Conservation (phyloP, 2,888 invertebrate genomes). For the Chymomyza amoena region DNA sequence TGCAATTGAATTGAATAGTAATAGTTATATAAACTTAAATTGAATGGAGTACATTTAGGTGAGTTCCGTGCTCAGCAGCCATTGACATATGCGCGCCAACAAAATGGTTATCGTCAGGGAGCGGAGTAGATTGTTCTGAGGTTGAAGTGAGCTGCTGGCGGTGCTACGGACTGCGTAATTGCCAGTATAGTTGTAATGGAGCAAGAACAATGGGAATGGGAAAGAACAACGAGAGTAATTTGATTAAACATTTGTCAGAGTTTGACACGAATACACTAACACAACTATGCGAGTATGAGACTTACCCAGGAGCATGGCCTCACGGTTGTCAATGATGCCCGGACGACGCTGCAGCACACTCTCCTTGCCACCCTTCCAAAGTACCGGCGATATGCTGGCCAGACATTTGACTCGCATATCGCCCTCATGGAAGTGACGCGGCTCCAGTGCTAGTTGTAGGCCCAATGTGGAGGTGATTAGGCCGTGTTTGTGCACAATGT, state of each 20-base stretch:
- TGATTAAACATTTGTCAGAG: slow-evolving; percentile 14
- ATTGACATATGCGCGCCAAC: slow-evolving; percentile 65
- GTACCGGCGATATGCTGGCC: slow-evolving; percentile 82
- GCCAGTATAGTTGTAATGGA: neutral
- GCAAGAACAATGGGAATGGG: neutral
- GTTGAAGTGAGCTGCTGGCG: slow-evolving; percentile 39
- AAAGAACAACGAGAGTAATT: slow-evolving; percentile 14
- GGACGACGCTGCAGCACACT: slow-evolving; percentile 81
- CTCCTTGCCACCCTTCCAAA: slow-evolving; percentile 82
- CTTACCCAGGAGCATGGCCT: slow-evolving; percentile 83
- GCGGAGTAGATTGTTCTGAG: slow-evolving; percentile 52
- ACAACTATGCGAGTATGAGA: slow-evolving; percentile 3
- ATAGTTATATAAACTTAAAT: neutral
- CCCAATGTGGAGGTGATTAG: slow-evolving; percentile 82
- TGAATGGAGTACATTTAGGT: slow-evolving; percentile 47
- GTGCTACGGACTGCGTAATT: slow-evolving; percentile 64
- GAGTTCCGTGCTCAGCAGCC: slow-evolving; percentile 59
- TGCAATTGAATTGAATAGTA: slow-evolving; percentile 69
- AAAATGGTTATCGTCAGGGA: slow-evolving; percentile 63
- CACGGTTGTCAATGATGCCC: slow-evolving; percentile 81
- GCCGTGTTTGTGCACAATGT: slow-evolving; percentile 81
- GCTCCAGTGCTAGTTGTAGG: slow-evolving; percentile 80
- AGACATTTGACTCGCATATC: slow-evolving; percentile 83
- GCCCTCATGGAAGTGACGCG: slow-evolving; percentile 81
- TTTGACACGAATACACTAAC: neutral